phyloP scores from a whole-genome alignment of 1,140 invertebrate species.

The Calosoma granatense region DNA sequence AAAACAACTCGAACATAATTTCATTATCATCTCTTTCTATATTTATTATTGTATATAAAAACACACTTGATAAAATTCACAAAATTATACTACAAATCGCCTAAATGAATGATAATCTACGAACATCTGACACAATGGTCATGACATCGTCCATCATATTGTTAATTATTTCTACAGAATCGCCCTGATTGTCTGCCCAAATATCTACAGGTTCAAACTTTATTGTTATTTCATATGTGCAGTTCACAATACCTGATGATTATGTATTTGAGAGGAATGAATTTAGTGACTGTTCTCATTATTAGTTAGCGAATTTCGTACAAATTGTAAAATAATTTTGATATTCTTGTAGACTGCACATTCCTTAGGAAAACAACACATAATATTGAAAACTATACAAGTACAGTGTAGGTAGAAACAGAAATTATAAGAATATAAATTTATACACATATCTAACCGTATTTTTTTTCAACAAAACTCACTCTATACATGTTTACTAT shows the following conservation, averaged over 20 bases:
- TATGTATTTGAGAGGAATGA: slow-evolving; percentile 3
- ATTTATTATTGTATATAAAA: slow-evolving; percentile 9
- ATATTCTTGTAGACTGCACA: slow-evolving; percentile 5
- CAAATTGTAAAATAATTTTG: too few relatives aligned
- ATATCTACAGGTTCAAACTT: slow-evolving; percentile 8
- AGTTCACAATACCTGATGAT: background rate
- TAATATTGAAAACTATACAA: slow-evolving; percentile 1
- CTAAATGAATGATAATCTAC: slow-evolving; percentile 6
- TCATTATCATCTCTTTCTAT: background rate
- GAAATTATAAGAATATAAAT: too few relatives aligned
- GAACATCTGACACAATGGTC: slow-evolving; percentile 2
- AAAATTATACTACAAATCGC: slow-evolving; percentile 4
- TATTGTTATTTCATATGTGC: slow-evolving; percentile 2
- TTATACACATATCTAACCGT: too few relatives aligned
- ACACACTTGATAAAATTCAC: background rate
- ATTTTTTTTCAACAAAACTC: too few relatives aligned
- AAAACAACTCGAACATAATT: background rate
- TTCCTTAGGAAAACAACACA: background rate
- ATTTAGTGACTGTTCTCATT: too few relatives aligned
- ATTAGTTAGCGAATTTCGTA: too few relatives aligned
- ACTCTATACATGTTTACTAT: background rate
- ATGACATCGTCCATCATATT: background rate
- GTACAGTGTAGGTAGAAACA: too few relatives aligned
- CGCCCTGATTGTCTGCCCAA: slow-evolving; percentile 8
- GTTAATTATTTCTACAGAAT: slow-evolving; percentile 1